A percentile compares a stretch with the other conserved stretches of the same genome.
These are phyloP conservation scores for Xerus inauris DNA, from an alignment of 2,113 vertebrate genomes.

Conservation along the genomic window DNA sequence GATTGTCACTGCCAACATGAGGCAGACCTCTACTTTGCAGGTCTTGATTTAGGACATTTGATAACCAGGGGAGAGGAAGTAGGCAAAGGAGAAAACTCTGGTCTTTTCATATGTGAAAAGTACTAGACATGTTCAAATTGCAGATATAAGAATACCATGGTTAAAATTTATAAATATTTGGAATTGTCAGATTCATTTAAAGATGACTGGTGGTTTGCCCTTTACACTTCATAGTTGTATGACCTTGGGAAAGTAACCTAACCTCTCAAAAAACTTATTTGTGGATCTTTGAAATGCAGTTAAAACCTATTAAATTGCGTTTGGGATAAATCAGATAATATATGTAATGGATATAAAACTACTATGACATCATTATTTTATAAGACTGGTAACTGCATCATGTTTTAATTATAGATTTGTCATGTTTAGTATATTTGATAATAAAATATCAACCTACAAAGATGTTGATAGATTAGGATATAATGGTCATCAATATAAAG, in stretches of 20 bases:
- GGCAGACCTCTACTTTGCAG: too few species aligned
- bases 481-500: background rate
- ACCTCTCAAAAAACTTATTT: background rate
- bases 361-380: background rate
- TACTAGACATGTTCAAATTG: background rate
- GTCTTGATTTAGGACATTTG: background rate
- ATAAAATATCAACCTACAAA: background rate
- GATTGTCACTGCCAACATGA: rapidly evolving
- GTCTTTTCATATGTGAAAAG: background rate
- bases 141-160: background rate
- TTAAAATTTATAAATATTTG: background rate
- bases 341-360: background rate
- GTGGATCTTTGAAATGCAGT: background rate
- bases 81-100: background rate
- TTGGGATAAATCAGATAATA: background rate
- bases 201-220: background rate
- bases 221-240: background rate
- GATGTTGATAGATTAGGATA: background rate
- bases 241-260: background rate
- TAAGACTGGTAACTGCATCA: background rate
- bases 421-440: background rate
- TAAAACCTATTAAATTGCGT: background rate
- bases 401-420: background rate
- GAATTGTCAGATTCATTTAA: background rate
- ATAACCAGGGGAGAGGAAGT: background rate